Conservation (phyloP, 1,140 invertebrate species). For the Drosophila pandora region DNA sequence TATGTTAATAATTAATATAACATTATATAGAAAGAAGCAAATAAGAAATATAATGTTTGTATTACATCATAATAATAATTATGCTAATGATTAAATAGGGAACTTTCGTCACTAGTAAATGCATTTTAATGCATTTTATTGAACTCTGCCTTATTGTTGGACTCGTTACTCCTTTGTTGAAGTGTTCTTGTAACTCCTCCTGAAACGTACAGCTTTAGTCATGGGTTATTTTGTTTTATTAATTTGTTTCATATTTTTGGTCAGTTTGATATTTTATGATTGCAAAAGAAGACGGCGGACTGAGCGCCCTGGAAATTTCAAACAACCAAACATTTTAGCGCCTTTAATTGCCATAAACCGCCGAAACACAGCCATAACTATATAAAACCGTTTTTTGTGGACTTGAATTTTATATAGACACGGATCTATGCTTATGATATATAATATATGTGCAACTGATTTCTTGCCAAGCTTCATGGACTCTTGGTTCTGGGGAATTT, state of each 20-base stretch:
- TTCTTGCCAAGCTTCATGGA: constrained; percentile 19
- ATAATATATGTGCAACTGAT: constrained; percentile 28
- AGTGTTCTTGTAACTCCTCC: too few relatives aligned
- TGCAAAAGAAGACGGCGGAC: constrained; percentile 37
- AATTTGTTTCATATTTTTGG: constrained; percentile 1
- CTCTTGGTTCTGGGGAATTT: constrained; percentile 50
- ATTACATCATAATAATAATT: too few relatives aligned
- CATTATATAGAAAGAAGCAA: too few relatives aligned
- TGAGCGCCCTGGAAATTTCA: constrained; percentile 62
- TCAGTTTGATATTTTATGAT: constrained; percentile 44
- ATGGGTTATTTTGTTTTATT: constrained; percentile 7
- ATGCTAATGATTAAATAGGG: too few relatives aligned
- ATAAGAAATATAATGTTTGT: too few relatives aligned
- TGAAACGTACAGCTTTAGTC: background rate
- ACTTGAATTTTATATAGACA: background rate
- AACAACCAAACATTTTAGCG: constrained; percentile 78
- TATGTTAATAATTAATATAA: too few relatives aligned
- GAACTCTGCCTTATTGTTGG: too few relatives aligned
- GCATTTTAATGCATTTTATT: too few relatives aligned
- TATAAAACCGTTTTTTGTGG: background rate
- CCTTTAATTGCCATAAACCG: constrained; percentile 70
- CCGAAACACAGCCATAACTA: background rate
- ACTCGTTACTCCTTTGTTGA: too few relatives aligned
- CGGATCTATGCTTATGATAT: constrained; percentile 9
- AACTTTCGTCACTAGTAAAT: too few relatives aligned